phyloP scores from a whole-genome alignment of 2,113 vertebrate species.

The Scortum barcoo region DNA sequence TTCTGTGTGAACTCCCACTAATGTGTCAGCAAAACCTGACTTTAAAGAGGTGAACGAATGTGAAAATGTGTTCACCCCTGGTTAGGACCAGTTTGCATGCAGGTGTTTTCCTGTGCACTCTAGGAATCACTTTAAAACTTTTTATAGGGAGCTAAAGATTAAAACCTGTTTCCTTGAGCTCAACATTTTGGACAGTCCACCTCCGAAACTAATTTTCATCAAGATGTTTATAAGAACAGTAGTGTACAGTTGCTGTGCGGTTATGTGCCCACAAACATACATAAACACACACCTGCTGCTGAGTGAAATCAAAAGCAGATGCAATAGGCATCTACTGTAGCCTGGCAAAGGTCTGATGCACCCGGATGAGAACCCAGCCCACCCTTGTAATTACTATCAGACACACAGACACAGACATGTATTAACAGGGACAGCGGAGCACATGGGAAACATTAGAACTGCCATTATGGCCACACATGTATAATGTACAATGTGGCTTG shows the following conservation, averaged over 20 bases:
- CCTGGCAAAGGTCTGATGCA: constrained; percentile 65
- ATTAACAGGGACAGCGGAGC: constrained; percentile 53
- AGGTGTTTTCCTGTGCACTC: constrained; percentile 39
- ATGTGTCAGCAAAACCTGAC: constrained; percentile 28
- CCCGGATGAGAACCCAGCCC: constrained; percentile 64
- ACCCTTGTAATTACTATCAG: constrained; percentile 76
- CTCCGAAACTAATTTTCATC: constrained; percentile 27
- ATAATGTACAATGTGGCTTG: constrained; percentile 36
- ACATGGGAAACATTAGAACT: constrained; percentile 69
- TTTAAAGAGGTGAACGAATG: constrained; percentile 21
- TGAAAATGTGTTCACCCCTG: constrained; percentile 4
- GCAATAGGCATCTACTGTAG: constrained; percentile 48
- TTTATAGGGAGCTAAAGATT: constrained; percentile 30
- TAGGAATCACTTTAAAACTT: constrained; percentile 34
- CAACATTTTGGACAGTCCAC: constrained; percentile 20
- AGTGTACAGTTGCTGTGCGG: constrained; percentile 41
- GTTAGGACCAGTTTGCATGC: constrained; percentile 23
- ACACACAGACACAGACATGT: constrained; percentile 44
- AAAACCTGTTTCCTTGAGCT: constrained; percentile 14
- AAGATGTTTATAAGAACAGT: constrained; percentile 40
- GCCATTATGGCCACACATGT: constrained; percentile 57
- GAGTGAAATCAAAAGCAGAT: constrained; percentile 75
- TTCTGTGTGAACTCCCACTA: constrained; percentile 44
- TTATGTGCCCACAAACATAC: constrained; percentile 28
- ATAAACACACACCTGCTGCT: constrained; percentile 74